Evolutionary conservation across 2,888 invertebrate species (phyloP).

Genomic region (Synanthedon vespiformis): DNA sequence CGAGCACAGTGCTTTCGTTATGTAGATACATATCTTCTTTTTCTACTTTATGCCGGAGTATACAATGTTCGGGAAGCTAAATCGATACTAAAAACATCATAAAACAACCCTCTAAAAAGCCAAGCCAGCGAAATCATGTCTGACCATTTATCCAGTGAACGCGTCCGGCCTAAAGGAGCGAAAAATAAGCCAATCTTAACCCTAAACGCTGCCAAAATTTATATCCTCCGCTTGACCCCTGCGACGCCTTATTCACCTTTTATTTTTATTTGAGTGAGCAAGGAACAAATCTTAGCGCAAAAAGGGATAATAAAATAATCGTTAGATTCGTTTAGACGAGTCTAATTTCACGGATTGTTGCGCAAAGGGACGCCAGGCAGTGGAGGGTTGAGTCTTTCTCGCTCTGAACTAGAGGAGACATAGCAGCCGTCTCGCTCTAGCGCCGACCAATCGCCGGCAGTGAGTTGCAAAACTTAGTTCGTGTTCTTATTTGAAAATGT

Average conservation of each 20-base stretch:
- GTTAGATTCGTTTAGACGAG: slow-evolving; percentile 70
- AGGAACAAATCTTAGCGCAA: slow-evolving; percentile 70
- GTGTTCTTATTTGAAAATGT: slow-evolving; percentile 46
- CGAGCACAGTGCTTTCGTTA: no score
- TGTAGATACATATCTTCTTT: no score
- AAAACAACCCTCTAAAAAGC: slow-evolving; percentile 2
- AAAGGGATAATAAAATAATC: slow-evolving; percentile 71
- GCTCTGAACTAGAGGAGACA: slow-evolving; percentile 12
- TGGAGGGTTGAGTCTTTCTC: slow-evolving; percentile 36
- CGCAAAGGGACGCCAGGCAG: slow-evolving; percentile 53
- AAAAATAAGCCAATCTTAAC: slow-evolving; percentile 58
- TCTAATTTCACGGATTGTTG: slow-evolving; percentile 69
- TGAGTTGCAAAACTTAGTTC: slow-evolving; percentile 1
- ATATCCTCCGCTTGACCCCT: slow-evolving; percentile 60
- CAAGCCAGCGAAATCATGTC: slow-evolving; percentile 8
- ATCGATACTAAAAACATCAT: neutral
- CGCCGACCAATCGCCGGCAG: slow-evolving; percentile 42
- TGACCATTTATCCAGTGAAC: slow-evolving; percentile 14
- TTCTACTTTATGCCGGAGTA: no score
- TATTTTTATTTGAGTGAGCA: slow-evolving; percentile 71
- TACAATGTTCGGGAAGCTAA: neutral
- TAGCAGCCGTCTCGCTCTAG: slow-evolving; percentile 24
- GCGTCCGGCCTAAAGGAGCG: slow-evolving; percentile 49
- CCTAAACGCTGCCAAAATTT: slow-evolving; percentile 57
- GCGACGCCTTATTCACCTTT: slow-evolving; percentile 65